These are phyloP conservation scores for Malurus alboscapulatus DNA, from an alignment of 2,113 vertebrate species.

Conservation along the genomic window DNA sequence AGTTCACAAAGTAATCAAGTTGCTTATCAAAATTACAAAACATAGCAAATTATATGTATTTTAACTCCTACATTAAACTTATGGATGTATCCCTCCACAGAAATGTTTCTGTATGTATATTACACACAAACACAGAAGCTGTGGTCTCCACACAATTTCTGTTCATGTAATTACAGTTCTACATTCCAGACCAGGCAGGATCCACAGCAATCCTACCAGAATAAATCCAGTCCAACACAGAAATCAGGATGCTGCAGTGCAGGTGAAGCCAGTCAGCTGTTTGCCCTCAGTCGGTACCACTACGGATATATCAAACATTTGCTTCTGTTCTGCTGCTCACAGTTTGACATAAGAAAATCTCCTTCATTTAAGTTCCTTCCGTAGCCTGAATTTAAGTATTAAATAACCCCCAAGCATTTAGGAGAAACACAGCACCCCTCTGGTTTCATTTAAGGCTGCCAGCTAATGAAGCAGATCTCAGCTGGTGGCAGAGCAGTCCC, in stretches of 20 bases:
- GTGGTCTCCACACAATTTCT: neutral
- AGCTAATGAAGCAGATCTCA: rapidly evolving
- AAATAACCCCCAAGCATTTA: neutral
- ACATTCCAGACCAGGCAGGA: neutral
- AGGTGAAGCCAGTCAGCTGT: neutral
- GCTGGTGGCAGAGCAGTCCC: rapidly evolving
- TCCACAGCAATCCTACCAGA: neutral
- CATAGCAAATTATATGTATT: neutral
- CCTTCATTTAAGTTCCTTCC: neutral
- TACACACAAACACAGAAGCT: neutral
- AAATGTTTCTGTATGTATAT: neutral
- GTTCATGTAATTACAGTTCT: neutral
- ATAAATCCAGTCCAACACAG: neutral
- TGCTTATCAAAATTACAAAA: neutral
- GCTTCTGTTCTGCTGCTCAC: neutral
- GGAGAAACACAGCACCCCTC: neutral
- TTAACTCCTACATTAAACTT: neutral
- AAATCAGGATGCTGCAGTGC: neutral
- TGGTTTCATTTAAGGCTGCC: neutral
- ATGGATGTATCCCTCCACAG: rapidly evolving
- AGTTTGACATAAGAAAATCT: neutral
- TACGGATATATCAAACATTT: rapidly evolving
- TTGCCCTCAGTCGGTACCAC: neutral
- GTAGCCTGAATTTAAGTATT: neutral
- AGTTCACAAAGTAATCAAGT: neutral